Evolutionary conservation across 2,113 vertebrate species (phyloP).

Genomic region (Brachirus orientalis): DNA sequence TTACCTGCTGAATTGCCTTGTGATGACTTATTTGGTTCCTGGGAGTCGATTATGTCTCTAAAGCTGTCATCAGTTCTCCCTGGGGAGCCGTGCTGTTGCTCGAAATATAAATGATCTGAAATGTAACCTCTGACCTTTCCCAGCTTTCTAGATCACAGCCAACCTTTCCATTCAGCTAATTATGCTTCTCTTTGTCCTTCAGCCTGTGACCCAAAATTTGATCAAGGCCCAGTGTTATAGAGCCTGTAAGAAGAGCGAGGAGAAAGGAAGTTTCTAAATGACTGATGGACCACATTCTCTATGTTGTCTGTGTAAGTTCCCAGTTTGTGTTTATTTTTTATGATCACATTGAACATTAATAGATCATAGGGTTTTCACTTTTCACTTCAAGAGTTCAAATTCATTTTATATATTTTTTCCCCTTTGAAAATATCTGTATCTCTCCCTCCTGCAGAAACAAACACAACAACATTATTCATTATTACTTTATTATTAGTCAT

Average conservation of each 20-base stretch:
- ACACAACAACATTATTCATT: too few relatives aligned
- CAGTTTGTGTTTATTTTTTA: too few relatives aligned
- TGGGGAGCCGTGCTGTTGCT: not conserved
- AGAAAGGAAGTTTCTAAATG: not conserved
- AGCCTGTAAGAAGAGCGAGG: not conserved
- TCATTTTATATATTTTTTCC: too few relatives aligned
- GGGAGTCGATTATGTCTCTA: not conserved
- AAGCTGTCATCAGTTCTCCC: not conserved
- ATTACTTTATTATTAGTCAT: too few relatives aligned
- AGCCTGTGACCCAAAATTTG: conserved; percentile 1
- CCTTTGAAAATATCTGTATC: too few relatives aligned
- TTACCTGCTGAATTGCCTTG: not conserved
- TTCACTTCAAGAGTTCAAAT: too few relatives aligned
- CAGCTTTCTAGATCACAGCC: not conserved
- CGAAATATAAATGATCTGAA: conserved; percentile 5
- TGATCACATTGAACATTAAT: too few relatives aligned
- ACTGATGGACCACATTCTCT: not conserved
- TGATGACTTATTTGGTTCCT: not conserved
- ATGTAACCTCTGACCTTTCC: conserved; percentile 13
- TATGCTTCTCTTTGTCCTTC: not conserved
- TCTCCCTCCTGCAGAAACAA: too few relatives aligned
- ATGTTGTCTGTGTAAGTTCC: too few relatives aligned
- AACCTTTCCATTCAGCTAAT: conserved; percentile 7
- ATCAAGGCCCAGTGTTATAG: not conserved
- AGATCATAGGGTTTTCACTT: too few relatives aligned